Conservation (phyloP, 2,113 vertebrate species). For the Pleuronectes platessa region DNA sequence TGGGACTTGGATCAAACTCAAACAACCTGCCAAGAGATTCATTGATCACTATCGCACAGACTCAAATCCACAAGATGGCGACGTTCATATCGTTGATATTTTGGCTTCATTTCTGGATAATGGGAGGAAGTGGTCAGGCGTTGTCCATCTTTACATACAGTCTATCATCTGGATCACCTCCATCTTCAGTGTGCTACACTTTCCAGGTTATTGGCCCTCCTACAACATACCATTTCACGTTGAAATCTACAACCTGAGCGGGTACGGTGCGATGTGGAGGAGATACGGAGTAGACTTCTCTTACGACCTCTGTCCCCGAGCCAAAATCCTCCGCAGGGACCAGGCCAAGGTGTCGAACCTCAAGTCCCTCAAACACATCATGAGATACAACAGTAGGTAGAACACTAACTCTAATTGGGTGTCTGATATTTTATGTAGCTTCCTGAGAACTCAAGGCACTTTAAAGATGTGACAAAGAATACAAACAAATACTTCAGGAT, state of each 20-base stretch:
- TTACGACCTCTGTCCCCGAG: conserved; percentile 89
- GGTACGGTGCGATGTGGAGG: conserved; percentile 82
- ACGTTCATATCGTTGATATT: neutral
- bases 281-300: conserved; percentile 88
- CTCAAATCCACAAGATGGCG: no score
- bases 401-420: neutral
- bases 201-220: conserved; percentile 91
- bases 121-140: neutral
- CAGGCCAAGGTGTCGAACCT: conserved; percentile 86
- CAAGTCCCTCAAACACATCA: conserved; percentile 88
- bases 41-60: no score
- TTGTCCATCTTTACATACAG: no score
- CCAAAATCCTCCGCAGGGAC: conserved; percentile 93
- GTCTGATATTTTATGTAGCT: neutral
- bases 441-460: neutral
- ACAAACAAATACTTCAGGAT: neutral
- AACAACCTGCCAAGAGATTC: no score
- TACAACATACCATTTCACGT: conserved; percentile 91
- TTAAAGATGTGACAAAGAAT: conserved; percentile 11
- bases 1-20: no score
- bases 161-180: neutral
- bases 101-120: neutral
- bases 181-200: conserved; percentile 10
- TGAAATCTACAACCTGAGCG: conserved; percentile 89
- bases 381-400: conserved; percentile 93